A percentile compares a stretch with the other conserved stretches of the same genome.
Conservation (phyloP, 2,888 invertebrate genomes). For the Parthenolecanium corni region DNA sequence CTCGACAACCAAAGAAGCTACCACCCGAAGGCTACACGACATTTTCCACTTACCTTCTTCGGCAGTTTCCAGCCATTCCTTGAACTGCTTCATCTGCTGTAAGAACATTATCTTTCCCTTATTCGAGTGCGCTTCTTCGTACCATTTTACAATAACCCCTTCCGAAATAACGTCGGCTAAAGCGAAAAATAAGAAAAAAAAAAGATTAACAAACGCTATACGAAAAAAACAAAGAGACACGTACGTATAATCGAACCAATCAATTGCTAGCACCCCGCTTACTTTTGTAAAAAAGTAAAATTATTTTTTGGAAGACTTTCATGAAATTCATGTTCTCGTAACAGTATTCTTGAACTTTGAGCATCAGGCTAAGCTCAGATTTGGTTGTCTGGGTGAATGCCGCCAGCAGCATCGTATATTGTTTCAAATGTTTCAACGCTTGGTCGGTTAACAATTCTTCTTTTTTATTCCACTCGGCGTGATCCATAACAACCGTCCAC, state of each 20-base stretch:
- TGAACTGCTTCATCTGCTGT: conserved; percentile 94
- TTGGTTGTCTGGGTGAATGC: conserved; percentile 76
- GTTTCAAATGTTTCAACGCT: conserved; percentile 78
- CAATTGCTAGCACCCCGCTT: conserved; percentile 36
- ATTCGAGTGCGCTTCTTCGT: conserved; percentile 79
- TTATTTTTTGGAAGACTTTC: conserved; percentile 95
- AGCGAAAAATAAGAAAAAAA: conserved; percentile 34
- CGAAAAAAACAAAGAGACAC: not conserved
- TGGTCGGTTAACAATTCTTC: conserved; percentile 93
- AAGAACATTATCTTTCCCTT: conserved; percentile 97
- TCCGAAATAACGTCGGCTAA: conserved; percentile 83
- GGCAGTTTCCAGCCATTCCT: conserved; percentile 94
- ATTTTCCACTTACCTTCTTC: conserved; percentile 55
- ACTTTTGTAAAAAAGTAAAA: conserved; percentile 92
- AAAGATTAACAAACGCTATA: not conserved
- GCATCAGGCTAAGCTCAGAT: conserved; percentile 75
- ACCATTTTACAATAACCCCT: conserved; percentile 92
- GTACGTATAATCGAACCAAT: not conserved
- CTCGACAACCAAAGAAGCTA: not conserved
- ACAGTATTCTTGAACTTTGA: conserved; percentile 93
- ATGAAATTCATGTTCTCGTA: conserved; percentile 99
- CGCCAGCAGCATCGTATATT: conserved; percentile 72
- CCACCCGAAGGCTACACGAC: not conserved
- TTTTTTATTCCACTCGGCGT: conserved; percentile 97
- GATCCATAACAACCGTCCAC: conserved; percentile 89